phyloP scores from a whole-genome alignment of 2,888 invertebrate species.

The Lepetodrilus schrolli region DNA sequence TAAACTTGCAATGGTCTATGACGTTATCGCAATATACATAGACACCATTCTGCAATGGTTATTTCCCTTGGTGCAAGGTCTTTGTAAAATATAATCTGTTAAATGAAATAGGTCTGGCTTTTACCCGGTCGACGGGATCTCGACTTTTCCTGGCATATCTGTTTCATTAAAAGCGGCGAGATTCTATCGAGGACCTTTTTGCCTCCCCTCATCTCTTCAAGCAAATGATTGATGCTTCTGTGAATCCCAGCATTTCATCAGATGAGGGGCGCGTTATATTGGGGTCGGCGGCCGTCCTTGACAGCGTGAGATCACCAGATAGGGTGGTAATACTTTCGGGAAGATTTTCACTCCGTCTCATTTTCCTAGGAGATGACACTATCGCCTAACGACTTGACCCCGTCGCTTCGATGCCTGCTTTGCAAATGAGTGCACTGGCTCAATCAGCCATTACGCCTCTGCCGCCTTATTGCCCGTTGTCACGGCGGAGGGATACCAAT shows the following conservation, averaged over 20 bases:
- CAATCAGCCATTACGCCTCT: conserved; percentile 15
- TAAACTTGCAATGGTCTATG: too few relatives aligned
- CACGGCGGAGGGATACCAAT: conserved; percentile 24
- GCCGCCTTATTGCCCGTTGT: conserved; percentile 12
- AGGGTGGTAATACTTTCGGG: not conserved
- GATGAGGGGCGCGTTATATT: not conserved
- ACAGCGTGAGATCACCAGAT: conserved; percentile 9
- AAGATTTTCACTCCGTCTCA: conserved; percentile 9
- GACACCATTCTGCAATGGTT: not conserved
- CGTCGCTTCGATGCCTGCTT: conserved; percentile 23
- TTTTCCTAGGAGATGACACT: conserved; percentile 13
- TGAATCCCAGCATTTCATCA: conserved; percentile 26
- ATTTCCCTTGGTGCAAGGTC: conserved; percentile 8
- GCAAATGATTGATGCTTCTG: conserved; percentile 1
- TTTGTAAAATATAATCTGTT: not conserved
- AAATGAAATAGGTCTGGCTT: not conserved
- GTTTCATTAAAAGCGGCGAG: conserved; percentile 5
- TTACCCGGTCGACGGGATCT: not conserved
- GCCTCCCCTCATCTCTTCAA: conserved; percentile 14
- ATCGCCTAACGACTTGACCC: conserved; percentile 23
- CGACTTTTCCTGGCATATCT: not conserved
- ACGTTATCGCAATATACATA: not conserved
- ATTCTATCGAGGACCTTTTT: not conserved
- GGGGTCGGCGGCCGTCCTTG: conserved; percentile 5
- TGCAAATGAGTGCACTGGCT: conserved; percentile 21